These are phyloP conservation scores for Fregetta grallaria DNA, from an alignment of 2,113 vertebrate genomes.

Conservation along the genomic window DNA sequence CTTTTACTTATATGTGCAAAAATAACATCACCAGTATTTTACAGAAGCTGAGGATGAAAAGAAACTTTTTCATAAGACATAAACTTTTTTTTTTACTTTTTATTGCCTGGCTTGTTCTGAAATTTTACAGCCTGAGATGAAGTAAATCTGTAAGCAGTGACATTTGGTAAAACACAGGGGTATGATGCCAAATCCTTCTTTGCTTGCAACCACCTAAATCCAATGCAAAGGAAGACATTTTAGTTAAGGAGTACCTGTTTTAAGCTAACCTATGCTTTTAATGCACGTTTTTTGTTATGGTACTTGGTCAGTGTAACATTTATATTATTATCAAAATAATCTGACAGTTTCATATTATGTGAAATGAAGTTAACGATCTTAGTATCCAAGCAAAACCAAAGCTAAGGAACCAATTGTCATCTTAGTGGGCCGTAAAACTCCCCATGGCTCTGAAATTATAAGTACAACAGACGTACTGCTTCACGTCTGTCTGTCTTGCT, in stretches of 20 bases:
- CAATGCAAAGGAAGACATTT: not conserved
- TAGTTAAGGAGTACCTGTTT: not conserved
- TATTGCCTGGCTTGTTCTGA: not conserved
- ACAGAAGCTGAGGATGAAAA: not conserved
- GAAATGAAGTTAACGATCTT: not conserved
- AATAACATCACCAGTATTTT: not conserved
- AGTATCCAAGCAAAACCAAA: not conserved
- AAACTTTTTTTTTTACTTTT: not conserved
- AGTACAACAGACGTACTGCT: accelerated
- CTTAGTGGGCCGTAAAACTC: not conserved
- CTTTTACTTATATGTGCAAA: not conserved
- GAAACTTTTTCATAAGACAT: not conserved
- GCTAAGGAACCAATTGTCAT: not conserved
- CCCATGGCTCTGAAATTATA: not conserved
- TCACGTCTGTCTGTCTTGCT: not conserved
- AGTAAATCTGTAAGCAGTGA: not conserved
- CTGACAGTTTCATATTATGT: not conserved
- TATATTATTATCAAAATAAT: not conserved
- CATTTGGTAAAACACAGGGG: not conserved
- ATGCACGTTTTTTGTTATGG: not conserved
- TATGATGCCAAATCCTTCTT: not conserved
- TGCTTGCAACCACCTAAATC: not conserved
- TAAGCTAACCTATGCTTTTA: not conserved
- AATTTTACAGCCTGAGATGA: not conserved
- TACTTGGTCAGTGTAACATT: not conserved